phyloP scores from a whole-genome alignment of 2,797 vertebrate genomes.

The Salmo trutta region DNA sequence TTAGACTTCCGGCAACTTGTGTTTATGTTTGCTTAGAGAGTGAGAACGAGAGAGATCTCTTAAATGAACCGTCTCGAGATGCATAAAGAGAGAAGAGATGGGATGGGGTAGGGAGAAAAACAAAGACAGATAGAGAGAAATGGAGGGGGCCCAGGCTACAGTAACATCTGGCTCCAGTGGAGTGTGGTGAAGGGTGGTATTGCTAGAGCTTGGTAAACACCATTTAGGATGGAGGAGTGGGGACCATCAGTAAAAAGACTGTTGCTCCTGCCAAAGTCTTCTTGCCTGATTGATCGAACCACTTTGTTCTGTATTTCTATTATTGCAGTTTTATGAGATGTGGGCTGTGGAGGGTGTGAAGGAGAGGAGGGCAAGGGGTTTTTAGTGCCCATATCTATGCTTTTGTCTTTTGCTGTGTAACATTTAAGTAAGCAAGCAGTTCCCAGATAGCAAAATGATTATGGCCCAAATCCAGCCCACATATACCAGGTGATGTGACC shows the following conservation, averaged over 20 bases:
- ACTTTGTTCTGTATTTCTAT: slow-evolving; percentile 44
- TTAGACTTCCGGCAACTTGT: too few species aligned
- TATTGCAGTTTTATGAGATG: slow-evolving; percentile 28
- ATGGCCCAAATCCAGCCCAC: background rate
- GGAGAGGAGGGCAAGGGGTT: background rate
- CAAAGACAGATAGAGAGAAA: background rate
- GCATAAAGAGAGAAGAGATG: slow-evolving; percentile 25
- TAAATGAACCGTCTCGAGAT: slow-evolving; percentile 3
- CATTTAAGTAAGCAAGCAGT: background rate
- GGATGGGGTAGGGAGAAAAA: background rate
- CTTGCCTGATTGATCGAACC: slow-evolving; percentile 52
- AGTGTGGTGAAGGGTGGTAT: slow-evolving; percentile 57
- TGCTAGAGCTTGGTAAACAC: slow-evolving; percentile 54
- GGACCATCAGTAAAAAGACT: slow-evolving; percentile 37
- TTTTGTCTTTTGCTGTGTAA: background rate
- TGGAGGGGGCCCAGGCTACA: background rate
- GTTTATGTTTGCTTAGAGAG: background rate
- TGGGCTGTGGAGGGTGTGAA: background rate
- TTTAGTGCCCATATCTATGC: background rate
- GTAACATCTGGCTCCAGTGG: slow-evolving; percentile 45
- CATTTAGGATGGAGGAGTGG: slow-evolving; percentile 45
- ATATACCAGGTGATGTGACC: too few species aligned
- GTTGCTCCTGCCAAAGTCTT: slow-evolving; percentile 30
- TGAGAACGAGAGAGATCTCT: slow-evolving; percentile 25
- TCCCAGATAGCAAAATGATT: background rate